Conservation (phyloP, 2,113 vertebrate species). For the Theristicus caerulescens region DNA sequence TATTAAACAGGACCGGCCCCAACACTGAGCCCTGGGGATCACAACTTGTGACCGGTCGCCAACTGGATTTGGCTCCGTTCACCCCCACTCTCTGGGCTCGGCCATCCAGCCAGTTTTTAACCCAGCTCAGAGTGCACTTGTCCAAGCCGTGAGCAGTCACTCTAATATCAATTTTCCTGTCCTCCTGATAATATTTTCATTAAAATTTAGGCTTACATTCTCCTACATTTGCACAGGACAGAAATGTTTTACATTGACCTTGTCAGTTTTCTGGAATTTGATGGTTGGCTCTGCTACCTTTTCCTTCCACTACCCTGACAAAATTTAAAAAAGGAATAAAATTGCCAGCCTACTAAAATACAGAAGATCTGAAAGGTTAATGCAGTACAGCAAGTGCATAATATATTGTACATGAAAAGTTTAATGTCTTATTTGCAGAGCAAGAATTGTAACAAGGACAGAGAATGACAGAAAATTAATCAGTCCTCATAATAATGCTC, state of each 20-base stretch:
- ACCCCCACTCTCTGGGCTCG: no score
- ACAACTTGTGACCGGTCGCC: no score
- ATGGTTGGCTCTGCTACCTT: background rate
- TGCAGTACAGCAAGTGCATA: background rate
- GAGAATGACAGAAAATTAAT: slow-evolving; percentile 39
- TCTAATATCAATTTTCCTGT: background rate
- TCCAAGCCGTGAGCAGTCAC: no score
- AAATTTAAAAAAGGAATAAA: background rate
- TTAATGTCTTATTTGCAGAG: slow-evolving; percentile 8
- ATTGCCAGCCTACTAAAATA: background rate
- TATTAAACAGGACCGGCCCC: no score
- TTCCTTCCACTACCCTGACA: background rate
- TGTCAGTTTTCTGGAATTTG: background rate
- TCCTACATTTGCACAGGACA: background rate
- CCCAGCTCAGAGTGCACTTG: no score
- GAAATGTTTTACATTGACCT: background rate
- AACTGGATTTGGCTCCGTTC: no score
- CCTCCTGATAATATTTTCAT: background rate
- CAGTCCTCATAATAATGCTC: background rate
- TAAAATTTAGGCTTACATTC: background rate
- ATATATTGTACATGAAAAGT: slow-evolving; percentile 40
- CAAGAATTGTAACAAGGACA: slow-evolving; percentile 27
- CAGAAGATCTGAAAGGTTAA: slow-evolving; percentile 43
- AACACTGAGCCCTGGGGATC: no score
- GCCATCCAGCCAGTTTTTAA: no score